Conservation (phyloP, 2,113 vertebrate genomes). For the Psittacula cyanocephala region DNA sequence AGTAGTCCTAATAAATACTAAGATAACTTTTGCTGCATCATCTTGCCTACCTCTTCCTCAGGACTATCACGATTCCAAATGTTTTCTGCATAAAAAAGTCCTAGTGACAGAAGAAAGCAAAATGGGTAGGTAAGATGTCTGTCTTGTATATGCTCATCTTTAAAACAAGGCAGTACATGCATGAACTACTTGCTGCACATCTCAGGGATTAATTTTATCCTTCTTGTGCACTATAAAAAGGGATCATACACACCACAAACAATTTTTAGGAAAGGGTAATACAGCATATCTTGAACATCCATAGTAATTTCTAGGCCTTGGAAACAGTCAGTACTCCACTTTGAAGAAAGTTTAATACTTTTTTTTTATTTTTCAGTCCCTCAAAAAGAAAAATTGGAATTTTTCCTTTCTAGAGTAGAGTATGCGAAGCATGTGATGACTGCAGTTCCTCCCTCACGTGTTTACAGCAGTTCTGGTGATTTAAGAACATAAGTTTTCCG, state of each 20-base stretch:
- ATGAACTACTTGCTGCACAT: neutral
- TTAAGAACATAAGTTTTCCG: neutral
- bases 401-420: neutral
- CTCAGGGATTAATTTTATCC: neutral
- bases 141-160: neutral
- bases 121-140: neutral
- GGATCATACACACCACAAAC: neutral
- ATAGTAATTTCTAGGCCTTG: neutral
- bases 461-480: neutral
- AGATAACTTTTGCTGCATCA: neutral
- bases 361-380: constrained; percentile 9
- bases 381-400: neutral
- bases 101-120: neutral
- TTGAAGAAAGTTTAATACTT: neutral
- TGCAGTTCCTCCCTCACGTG: neutral
- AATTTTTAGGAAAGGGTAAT: neutral
- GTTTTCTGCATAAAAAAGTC: neutral
- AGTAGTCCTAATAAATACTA: neutral
- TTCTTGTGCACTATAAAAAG: neutral
- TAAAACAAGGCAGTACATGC: neutral
- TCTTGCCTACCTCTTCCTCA: neutral
- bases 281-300: neutral
- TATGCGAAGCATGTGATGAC: neutral
- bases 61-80: neutral
- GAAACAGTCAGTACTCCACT: neutral